These are phyloP conservation scores for Malthinus flaveolus DNA, from an alignment of 2,888 invertebrate genomes.

Conservation along the genomic window DNA sequence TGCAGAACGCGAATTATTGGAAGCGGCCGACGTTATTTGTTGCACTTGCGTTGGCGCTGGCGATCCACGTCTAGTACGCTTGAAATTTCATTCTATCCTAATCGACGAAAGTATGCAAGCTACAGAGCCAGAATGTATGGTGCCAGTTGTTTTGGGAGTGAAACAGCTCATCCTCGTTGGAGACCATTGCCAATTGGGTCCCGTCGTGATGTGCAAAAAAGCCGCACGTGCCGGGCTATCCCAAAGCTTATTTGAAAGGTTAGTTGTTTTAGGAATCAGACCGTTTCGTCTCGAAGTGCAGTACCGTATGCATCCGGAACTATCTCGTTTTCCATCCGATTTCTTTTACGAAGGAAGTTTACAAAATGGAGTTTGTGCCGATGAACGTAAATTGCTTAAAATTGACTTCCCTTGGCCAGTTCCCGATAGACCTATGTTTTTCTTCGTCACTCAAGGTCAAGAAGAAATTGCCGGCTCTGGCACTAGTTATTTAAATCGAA, in stretches of 20 bases:
- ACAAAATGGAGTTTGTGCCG: slow-evolving; percentile 98
- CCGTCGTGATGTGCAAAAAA: slow-evolving; percentile 99
- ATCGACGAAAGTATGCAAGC: slow-evolving; percentile 95
- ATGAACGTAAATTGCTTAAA: slow-evolving; percentile 85
- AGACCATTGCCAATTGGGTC: slow-evolving; percentile 98
- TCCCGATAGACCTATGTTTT: slow-evolving; percentile 97
- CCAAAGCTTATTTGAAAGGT: slow-evolving; percentile 94
- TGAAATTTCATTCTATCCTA: slow-evolving; percentile 94
- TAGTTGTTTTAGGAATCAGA: slow-evolving; percentile 95
- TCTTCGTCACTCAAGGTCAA: slow-evolving; percentile 96
- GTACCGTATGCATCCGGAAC: slow-evolving; percentile 98
- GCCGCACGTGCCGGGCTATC: slow-evolving; percentile 96
- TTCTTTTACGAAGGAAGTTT: slow-evolving; percentile 99
- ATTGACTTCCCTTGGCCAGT: slow-evolving; percentile 99
- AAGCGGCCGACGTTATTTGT: slow-evolving; percentile 98
- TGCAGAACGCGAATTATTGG: slow-evolving; percentile 86
- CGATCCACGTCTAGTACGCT: slow-evolving; percentile 87
- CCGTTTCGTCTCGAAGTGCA: slow-evolving; percentile 97
- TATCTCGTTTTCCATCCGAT: slow-evolving; percentile 97
- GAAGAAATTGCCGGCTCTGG: slow-evolving; percentile 99
- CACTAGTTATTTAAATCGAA: slow-evolving; percentile 96
- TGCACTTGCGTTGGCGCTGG: slow-evolving; percentile 99
- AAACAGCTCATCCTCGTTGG: slow-evolving; percentile 96
- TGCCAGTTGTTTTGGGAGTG: slow-evolving; percentile 96
- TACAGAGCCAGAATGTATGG: slow-evolving; percentile 98